Evolutionary conservation across 2,888 invertebrate genomes (phyloP).

Genomic region (Epinotia ramella): DNA sequence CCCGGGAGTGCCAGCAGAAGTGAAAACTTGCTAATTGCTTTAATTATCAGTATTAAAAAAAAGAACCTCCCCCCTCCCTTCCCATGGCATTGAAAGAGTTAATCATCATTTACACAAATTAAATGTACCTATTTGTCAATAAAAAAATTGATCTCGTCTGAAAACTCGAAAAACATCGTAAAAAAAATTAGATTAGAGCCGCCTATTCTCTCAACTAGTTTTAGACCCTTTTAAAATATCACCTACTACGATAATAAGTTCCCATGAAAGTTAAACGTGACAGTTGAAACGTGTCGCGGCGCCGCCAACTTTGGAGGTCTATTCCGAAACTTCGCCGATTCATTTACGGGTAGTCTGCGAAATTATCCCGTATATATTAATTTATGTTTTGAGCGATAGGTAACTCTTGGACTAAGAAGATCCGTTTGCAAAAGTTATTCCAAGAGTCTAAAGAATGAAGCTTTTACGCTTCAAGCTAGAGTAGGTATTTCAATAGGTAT

Average conservation of each 20-base stretch:
- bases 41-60: no score
- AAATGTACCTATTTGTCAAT: no score
- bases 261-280: slow-evolving; percentile 28
- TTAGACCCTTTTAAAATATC: neutral
- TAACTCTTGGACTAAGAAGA: neutral
- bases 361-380: slow-evolving; percentile 22
- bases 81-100: no score
- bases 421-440: neutral
- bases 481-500: no score
- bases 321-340: slow-evolving; percentile 67
- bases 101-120: no score
- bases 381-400: neutral
- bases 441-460: neutral
- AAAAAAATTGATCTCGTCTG: no score
- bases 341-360: slow-evolving; percentile 54
- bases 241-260: slow-evolving; percentile 3
- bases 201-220: neutral
- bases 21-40: no score
- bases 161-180: no score
- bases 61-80: no score
- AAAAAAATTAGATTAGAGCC: neutral
- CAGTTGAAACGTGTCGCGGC: slow-evolving; percentile 56
- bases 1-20: no score
- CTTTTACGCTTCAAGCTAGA: no score
- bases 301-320: slow-evolving; percentile 54